Conservation (phyloP, 2,888 invertebrate genomes). For the Agrochola litura region DNA sequence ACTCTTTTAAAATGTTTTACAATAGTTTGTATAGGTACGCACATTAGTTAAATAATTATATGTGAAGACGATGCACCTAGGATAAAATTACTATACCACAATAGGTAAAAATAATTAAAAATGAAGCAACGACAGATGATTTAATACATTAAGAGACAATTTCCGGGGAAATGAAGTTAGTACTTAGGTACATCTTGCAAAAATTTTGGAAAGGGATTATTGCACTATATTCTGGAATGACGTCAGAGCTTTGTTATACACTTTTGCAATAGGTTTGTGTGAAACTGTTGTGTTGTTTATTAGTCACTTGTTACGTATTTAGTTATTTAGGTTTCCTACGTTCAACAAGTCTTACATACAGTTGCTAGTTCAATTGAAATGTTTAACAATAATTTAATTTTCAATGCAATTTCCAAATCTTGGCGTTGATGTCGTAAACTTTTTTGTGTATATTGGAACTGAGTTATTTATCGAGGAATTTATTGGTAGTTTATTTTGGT, state of each 20-base stretch:
- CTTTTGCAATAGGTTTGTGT: slow-evolving; percentile 40
- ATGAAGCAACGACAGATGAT: too few relatives aligned
- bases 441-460: neutral
- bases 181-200: too few relatives aligned
- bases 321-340: slow-evolving; percentile 46
- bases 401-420: slow-evolving; percentile 13
- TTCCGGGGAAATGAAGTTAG: neutral
- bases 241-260: slow-evolving; percentile 26
- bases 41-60: too few relatives aligned
- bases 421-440: neutral
- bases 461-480: neutral
- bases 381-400: neutral
- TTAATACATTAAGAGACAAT: neutral
- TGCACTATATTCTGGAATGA: slow-evolving; percentile 1
- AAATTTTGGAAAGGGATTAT: neutral
- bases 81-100: too few relatives aligned
- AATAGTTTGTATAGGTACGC: too few relatives aligned
- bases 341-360: slow-evolving; percentile 1
- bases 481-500: neutral
- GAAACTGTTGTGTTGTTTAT: slow-evolving; percentile 38
- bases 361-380: slow-evolving; percentile 19
- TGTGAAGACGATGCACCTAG: too few relatives aligned
- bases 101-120: too few relatives aligned
- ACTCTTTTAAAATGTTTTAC: too few relatives aligned
- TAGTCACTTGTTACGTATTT: slow-evolving; percentile 50